Base-by-base conservation (phyloP, 2,888 invertebrate species). In the Ectropis crepuscularia region DNA sequence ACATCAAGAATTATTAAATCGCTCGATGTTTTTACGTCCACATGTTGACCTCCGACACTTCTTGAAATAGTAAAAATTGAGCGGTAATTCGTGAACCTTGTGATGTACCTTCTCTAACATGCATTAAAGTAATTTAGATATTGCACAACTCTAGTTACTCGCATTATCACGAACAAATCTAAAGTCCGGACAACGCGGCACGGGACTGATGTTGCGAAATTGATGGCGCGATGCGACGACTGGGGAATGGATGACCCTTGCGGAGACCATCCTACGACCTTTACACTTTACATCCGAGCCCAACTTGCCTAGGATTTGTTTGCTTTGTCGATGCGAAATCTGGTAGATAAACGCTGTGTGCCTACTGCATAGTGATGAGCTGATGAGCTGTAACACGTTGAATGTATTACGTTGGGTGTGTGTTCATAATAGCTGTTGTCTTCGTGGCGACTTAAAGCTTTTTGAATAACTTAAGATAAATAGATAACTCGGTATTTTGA, bases 181-280 rank as follows among this genome's bases (percentile, higher is more conserved):
- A 63, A 65, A 57, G 57, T 63, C 60, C 59, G 64, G 65, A 57
- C 53, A 63, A 63, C 60, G 65, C 65, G 57, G 60, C 72, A 68
- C 67, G 67, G 65, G 68, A 48, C 55, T 54, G 45, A 38, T 28
- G 55, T 81, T 80, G 74, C 76, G 77, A 76, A 77, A 81, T 72
- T 61, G 68, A 67, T 68, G 62, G 62, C 57, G 63, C 62, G 65
- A 12, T 42, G 46, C 57, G 63, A 60, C 60, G 64, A 51, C 54
- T 60, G 69, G 77, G 74, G 77, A 76, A 69, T 68, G 79, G 76
- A 76, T 78, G 79, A 79, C 78, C 79, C 70, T 69, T 66, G 66
- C 50, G 48, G 72, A 57, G 54, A 67, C 67, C 67, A 74, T 70
- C 72, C 69, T 65, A 62, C 65, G 73, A 59, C 72, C 75, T 70